Conservation (phyloP, 2,888 invertebrate genomes). For the Cheilosia soror region DNA sequence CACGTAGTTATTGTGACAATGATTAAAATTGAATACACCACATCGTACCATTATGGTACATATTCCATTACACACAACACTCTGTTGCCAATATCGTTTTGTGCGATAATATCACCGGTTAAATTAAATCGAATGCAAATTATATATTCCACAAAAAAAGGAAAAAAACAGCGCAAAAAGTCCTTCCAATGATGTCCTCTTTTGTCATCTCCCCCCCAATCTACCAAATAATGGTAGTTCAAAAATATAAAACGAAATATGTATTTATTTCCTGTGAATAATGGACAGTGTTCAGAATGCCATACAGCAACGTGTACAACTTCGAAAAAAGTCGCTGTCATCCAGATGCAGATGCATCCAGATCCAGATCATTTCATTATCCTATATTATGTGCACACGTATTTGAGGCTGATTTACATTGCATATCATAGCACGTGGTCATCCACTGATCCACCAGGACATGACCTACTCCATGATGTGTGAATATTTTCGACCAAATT, state of each 20-base stretch:
- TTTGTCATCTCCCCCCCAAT: not conserved
- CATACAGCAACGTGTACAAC: not conserved
- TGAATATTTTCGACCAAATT: not conserved
- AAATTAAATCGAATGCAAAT: conserved; percentile 57
- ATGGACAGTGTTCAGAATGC: not conserved
- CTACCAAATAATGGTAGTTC: not conserved
- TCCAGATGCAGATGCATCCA: conserved; percentile 32
- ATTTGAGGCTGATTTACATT: conserved; percentile 45
- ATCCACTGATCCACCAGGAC: conserved; percentile 47
- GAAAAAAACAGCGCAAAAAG: not conserved
- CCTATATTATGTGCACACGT: conserved; percentile 29
- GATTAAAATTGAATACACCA: conserved; percentile 29
- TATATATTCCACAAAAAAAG: conserved; percentile 17
- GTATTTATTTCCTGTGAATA: conserved; percentile 40
- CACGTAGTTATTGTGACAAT: not conserved
- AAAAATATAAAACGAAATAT: not conserved
- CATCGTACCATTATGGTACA: not conserved
- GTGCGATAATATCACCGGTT: conserved; percentile 10
- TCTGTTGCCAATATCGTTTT: conserved; percentile 10
- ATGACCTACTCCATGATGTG: conserved; percentile 48
- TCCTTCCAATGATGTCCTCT: conserved; percentile 3
- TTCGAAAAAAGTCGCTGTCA: conserved; percentile 21
- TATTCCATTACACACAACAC: not conserved
- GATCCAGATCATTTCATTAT: conserved; percentile 51
- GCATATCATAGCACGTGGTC: conserved; percentile 21